Percentiles rank a stretch among this genome's conserved stretches.
Evolutionary conservation across 2,888 invertebrate genomes (phyloP).

Genomic region (Cenopis cana): DNA sequence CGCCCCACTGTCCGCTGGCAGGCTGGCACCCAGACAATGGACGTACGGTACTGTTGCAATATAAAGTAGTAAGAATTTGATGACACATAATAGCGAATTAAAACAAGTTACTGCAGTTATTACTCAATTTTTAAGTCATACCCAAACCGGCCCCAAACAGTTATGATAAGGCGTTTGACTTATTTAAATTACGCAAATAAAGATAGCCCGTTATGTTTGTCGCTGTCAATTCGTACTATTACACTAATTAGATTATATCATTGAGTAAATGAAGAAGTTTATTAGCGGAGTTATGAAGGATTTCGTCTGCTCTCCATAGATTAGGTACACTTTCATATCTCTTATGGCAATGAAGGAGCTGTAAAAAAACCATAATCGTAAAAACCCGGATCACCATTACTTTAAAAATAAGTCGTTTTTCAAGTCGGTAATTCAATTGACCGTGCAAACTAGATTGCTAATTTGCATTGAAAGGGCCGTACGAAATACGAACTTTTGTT

Average conservation of each 20-base stretch:
- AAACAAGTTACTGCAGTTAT: conserved; percentile 24
- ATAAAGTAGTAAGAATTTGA: not conserved
- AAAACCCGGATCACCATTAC: conserved; percentile 3
- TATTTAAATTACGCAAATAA: conserved; percentile 40
- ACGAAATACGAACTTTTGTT: conserved; percentile 7
- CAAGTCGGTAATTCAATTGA: not conserved
- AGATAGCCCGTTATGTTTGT: not conserved
- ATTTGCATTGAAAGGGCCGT: conserved; percentile 25
- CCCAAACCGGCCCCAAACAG: conserved; percentile 26
- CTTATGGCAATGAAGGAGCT: conserved; percentile 3
- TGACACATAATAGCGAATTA: conserved; percentile 1
- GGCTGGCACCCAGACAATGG: no score
- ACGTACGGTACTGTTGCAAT: conserved; percentile 9
- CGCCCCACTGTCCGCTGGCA: no score
- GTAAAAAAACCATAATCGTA: conserved; percentile 24
- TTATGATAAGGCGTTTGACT: conserved; percentile 27
- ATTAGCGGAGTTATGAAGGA: conserved; percentile 55
- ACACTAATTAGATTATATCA: conserved; percentile 56
- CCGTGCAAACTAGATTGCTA: conserved; percentile 4
- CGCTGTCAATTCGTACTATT: conserved; percentile 44
- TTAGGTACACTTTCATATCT: conserved; percentile 21
- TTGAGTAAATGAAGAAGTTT: conserved; percentile 63
- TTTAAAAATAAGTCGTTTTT: not conserved
- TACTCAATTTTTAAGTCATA: conserved; percentile 25
- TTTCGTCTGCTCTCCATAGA: conserved; percentile 40